These are phyloP conservation scores for Ceyx cyanopectus DNA, from an alignment of 2,113 vertebrate species.

Conservation along the genomic window DNA sequence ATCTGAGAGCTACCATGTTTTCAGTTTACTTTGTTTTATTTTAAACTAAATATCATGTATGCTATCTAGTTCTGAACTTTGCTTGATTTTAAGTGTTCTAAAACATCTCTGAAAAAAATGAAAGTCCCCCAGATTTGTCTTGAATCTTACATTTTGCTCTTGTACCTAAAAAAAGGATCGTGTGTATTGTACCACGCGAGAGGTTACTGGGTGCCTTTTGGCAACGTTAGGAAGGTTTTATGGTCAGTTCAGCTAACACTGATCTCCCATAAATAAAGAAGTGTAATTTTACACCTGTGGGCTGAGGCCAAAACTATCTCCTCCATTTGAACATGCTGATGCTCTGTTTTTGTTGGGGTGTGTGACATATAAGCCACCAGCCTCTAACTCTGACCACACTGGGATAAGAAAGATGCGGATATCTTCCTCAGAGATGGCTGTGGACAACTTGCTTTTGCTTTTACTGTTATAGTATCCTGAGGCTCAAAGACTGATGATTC, in stretches of 20 bases:
- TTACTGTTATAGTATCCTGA: neutral
- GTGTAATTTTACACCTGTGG: constrained; percentile 64
- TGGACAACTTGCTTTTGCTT: neutral
- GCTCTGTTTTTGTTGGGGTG: constrained; percentile 1
- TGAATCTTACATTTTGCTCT: neutral
- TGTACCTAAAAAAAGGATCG: constrained; percentile 3
- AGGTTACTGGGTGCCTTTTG: neutral
- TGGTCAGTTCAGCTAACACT: constrained; percentile 43
- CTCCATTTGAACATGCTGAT: constrained; percentile 59
- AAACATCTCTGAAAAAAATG: neutral
- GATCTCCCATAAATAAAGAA: constrained; percentile 62
- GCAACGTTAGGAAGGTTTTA: constrained; percentile 33
- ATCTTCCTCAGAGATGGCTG: constrained; percentile 10
- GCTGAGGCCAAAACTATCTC: constrained; percentile 13
- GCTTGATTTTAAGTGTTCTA: neutral
- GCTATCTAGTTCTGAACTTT: neutral
- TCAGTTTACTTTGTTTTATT: neutral
- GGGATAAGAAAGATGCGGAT: neutral
- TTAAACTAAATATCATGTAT: neutral
- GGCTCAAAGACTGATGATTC: neutral
- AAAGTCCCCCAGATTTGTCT: neutral
- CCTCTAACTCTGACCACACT: constrained; percentile 32
- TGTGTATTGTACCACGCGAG: neutral
- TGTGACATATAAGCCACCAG: constrained; percentile 35
- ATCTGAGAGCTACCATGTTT: neutral